Percentiles rank a stretch among this genome's conserved stretches.
Evolutionary conservation across 1,140 invertebrate genomes (phyloP).

Genomic region (Aplysia californica): DNA sequence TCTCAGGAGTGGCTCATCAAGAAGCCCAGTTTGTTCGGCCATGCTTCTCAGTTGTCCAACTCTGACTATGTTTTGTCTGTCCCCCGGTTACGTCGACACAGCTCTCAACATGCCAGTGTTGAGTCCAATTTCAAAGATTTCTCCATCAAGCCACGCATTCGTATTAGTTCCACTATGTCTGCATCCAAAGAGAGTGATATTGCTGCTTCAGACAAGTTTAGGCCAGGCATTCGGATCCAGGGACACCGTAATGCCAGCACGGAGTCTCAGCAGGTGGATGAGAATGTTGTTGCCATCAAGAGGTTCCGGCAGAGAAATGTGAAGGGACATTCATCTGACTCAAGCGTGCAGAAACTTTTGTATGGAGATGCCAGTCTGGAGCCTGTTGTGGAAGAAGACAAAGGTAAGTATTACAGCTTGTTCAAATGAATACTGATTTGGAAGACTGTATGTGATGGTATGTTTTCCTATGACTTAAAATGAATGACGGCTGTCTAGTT

Average conservation of each 20-base stretch:
- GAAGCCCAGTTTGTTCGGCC: constrained; percentile 55
- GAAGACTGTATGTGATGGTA: too few relatives aligned
- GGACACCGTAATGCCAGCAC: constrained; percentile 39
- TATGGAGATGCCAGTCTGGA: constrained; percentile 47
- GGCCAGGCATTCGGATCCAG: constrained; percentile 39
- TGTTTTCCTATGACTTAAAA: too few relatives aligned
- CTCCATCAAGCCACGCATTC: constrained; percentile 49
- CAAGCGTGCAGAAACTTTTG: constrained; percentile 60
- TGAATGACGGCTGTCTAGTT: too few relatives aligned
- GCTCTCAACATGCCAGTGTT: constrained; percentile 40
- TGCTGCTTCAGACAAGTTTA: background rate
- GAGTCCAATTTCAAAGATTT: constrained; percentile 56
- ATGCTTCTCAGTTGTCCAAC: constrained; percentile 54
- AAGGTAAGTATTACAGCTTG: constrained; percentile 24
- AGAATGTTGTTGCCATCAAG: constrained; percentile 41
- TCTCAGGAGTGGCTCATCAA: constrained; percentile 49
- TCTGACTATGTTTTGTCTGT: constrained; percentile 37
- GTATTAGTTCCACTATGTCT: constrained; percentile 47
- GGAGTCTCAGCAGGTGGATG: constrained; percentile 56
- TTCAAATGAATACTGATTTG: too few relatives aligned
- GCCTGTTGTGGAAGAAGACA: background rate
- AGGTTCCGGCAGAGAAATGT: constrained; percentile 56
- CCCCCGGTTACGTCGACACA: constrained; percentile 47
- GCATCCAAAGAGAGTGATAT: constrained; percentile 42
- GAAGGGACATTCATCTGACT: constrained; percentile 61